Evolutionary conservation across 1,140 invertebrate species (phyloP), one percentile per base, ranked within the genome.

Genomic region (Drosophila azteca): DNA sequence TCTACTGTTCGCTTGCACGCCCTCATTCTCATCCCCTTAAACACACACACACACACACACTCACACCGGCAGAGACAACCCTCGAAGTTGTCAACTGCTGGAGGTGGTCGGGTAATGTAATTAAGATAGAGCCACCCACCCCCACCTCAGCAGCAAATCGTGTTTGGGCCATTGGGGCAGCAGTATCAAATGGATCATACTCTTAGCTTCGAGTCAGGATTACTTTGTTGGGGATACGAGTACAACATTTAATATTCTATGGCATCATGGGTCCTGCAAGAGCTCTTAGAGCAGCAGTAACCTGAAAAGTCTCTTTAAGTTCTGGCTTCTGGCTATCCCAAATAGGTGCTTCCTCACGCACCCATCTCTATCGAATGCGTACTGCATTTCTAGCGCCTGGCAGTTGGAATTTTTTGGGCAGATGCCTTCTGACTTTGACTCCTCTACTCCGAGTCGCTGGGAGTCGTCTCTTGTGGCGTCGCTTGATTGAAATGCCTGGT

Each of bases 401-500:
- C 44, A 44, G 31, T 78, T 76, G 60, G 49, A 58, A 78, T 76
- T 78, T 70, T 78, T 76, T 70, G 66, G 61, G 11, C 35, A 13
- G 57, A 61, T 71, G 71, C 35, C 60, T 50, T 20, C 17, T 20
- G 17, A 20, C 17, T 20, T 60, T 35, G 51, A 64, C 46, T 59
- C 54, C 48, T 62, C n/a, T 55, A 7, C 13, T 45, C 49, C n/a
- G 20, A 26, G 7, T 4, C 3, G 24, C 39, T 44, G 44, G 48
- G 39, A 43, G 35, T 52, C 66, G 35, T 79, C 74, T 63, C 69
- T 88, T 79, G 83, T 54, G 82, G 83, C 83, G 66, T 50, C 50
- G 69, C 66, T 87, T 87, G 79, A 83, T 87, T 87, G 83, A 87
- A 88, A 88, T 88, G 79, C 82, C 75, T 83, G 76, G 79, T 77